These are phyloP conservation scores for Cyanoramphus novaezelandiae DNA, from an alignment of 2,113 vertebrate genomes.

Conservation along the genomic window DNA sequence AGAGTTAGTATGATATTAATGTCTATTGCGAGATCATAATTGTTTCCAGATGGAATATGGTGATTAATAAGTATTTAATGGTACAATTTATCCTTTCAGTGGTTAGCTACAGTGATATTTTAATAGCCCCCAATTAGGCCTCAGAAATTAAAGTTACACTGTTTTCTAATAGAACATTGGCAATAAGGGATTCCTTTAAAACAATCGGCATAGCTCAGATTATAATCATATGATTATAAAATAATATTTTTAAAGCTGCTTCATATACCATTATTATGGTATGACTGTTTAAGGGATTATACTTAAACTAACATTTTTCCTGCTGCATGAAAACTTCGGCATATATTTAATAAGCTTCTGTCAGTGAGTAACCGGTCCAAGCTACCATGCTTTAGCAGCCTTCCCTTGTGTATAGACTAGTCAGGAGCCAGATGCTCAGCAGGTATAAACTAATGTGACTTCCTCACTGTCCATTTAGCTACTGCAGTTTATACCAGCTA, in stretches of 20 bases:
- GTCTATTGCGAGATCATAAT: constrained; percentile 20
- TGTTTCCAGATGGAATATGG: constrained; percentile 29
- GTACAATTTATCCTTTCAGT: constrained; percentile 41
- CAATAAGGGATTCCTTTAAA: constrained; percentile 42
- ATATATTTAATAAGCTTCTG: constrained; percentile 4
- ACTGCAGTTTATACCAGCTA: constrained; percentile 6
- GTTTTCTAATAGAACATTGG: constrained; percentile 44
- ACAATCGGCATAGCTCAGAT: constrained; percentile 39
- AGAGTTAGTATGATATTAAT: background rate
- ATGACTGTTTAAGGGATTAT: constrained; percentile 60
- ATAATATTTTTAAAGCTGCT: constrained; percentile 59
- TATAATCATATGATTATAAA: constrained; percentile 42
- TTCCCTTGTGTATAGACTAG: constrained; percentile 1
- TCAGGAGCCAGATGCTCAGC: background rate
- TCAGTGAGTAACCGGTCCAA: background rate
- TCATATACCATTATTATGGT: constrained; percentile 51
- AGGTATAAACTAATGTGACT: background rate
- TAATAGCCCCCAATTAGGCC: background rate
- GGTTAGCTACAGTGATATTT: constrained; percentile 7
- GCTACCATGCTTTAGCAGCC: background rate
- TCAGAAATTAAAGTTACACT: constrained; percentile 39
- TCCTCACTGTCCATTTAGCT: background rate
- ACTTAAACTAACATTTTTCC: constrained; percentile 63
- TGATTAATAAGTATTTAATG: constrained; percentile 40
- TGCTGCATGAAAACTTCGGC: constrained; percentile 26